These are phyloP conservation scores for Adela reaumurella DNA, from an alignment of 2,888 invertebrate genomes.

Conservation along the genomic window DNA sequence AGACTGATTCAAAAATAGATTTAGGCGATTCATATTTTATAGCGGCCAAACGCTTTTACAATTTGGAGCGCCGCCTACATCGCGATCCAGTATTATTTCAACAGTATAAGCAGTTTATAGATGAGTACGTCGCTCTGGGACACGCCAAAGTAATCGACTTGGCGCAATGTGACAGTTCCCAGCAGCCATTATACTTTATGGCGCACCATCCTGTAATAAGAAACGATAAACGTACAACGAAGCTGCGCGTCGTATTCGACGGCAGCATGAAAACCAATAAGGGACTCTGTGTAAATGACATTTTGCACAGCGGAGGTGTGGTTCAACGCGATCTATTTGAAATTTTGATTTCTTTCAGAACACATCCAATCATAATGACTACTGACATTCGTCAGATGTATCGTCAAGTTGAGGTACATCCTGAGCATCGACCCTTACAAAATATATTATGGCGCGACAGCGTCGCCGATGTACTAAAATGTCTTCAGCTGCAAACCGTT, in stretches of 20 bases:
- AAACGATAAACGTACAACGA: too few relatives aligned
- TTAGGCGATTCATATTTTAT: too few relatives aligned
- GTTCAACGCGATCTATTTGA: constrained; percentile 10
- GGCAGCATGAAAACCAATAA: constrained; percentile 1
- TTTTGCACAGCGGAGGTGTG: constrained; percentile 8
- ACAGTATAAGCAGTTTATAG: too few relatives aligned
- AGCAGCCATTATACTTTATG: too few relatives aligned
- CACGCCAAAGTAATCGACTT: too few relatives aligned
- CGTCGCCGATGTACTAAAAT: constrained; percentile 6
- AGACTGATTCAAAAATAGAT: too few relatives aligned
- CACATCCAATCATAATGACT: constrained; percentile 4
- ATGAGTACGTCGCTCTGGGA: too few relatives aligned
- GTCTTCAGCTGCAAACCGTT: constrained; percentile 9
- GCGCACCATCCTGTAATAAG: too few relatives aligned
- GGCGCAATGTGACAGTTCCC: too few relatives aligned
- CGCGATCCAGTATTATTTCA: too few relatives aligned
- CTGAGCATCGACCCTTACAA: constrained; percentile 5
- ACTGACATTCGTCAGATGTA: constrained; percentile 8
- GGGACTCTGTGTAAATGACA: constrained; percentile 9
- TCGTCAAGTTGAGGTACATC: constrained; percentile 4
- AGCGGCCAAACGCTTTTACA: too few relatives aligned
- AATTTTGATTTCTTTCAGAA: constrained; percentile 7
- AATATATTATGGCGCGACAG: constrained; percentile 10
- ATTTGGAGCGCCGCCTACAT: too few relatives aligned
- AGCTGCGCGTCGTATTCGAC: not conserved